Base-by-base conservation (phyloP, 2,888 invertebrate genomes). In the Boloria euphrosyne region DNA sequence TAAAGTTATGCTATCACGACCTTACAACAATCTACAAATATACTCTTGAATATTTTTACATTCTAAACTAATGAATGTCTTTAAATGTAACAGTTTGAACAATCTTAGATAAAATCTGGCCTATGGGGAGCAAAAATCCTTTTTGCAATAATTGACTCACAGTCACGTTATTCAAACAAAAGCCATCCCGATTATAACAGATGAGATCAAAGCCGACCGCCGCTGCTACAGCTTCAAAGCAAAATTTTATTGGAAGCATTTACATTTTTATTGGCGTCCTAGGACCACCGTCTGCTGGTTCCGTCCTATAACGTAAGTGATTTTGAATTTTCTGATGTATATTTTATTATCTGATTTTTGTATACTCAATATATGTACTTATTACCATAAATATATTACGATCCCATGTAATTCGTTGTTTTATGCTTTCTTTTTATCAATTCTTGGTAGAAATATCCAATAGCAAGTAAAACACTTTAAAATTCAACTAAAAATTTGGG, bases 321-420 rank as follows among this genome's bases (percentile, higher is more conserved):
- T 91, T 92, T 90, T 90, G 89, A 89, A 92, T 92, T 91, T 91
- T 90, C 87, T 88, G 89, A 90, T 90, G 88, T 89, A 85, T 90
- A 89, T 91, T 91, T 91, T 91, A 91, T 86, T 90, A 89, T 90
- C 87, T 87, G 84, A 83, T 89, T 91, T 92, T 90, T 90, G 84
- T 86, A 80, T 83, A 84, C 84, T 84, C 90, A 82, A 88, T 90
- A 87, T 89, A 85, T 84, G 85, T 84, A 79, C 83, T 76, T 78
- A 85, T 89, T 87, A 85, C 87, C 87, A 88, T 79, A 80, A 81
- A 83, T 79, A 82, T 83, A 86, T 88, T 86, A 84, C 81, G 82
- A 80, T 80, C 82, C 82, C 80, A 81, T 83, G 7, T 65, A 44
- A 31, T 50, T 17, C 16, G 43, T 16, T 3, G 13, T 51, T 43